Conservation (phyloP, 2,797 vertebrate genomes). For the Potorous gilbertii region DNA sequence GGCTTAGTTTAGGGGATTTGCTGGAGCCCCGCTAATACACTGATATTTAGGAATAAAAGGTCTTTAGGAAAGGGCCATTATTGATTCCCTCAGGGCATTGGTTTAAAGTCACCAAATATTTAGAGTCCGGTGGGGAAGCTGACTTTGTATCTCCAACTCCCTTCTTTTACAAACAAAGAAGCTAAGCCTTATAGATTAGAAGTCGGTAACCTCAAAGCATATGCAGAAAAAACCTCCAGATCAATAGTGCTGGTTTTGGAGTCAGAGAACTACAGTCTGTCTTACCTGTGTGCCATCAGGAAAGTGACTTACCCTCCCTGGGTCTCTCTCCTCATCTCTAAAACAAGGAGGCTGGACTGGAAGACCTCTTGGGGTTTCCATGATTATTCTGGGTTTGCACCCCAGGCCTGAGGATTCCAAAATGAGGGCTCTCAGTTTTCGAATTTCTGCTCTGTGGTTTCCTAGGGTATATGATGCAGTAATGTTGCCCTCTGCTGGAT, state of each 20-base stretch:
- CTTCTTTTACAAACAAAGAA: neutral
- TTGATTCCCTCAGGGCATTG: neutral
- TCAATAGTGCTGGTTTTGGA: neutral
- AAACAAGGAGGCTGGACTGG: neutral
- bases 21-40: neutral
- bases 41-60: neutral
- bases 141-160: neutral
- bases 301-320: neutral
- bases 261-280: neutral
- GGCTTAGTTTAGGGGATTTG: neutral
- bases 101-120: neutral
- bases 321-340: conserved; percentile 1
- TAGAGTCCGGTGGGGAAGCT: neutral
- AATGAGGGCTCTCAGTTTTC: neutral
- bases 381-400: neutral
- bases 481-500: neutral
- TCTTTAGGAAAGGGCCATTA: neutral
- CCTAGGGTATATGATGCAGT: neutral
- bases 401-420: neutral
- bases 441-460: neutral
- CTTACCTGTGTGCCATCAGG: neutral
- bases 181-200: neutral
- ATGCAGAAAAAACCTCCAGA: neutral
- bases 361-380: neutral
- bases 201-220: neutral